Base-by-base conservation (phyloP, 2,113 vertebrate genomes). In the Gila orcuttii region DNA sequence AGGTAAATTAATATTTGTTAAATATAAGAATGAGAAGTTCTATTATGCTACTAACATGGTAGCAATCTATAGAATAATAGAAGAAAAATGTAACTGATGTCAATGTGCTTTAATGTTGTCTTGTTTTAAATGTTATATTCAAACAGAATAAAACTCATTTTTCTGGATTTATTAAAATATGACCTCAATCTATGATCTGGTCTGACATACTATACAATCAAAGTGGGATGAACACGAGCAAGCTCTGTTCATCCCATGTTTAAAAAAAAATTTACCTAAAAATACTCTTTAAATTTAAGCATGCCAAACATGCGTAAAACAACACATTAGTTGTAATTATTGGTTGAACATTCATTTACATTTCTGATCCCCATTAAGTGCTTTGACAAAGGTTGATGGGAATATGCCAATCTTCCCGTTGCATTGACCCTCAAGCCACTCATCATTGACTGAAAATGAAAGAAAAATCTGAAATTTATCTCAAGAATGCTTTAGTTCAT, bases 381-480 rank as follows among this genome's bases (percentile, higher is more conserved):
- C 71, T 87, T 93, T 83, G 89, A 97, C 92, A 19, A 98, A 99
- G 0, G 95, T 93, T 1, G 93, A 95, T 31, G 98, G 98, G 89
- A 99, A 99, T 87, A 99, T 99, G 39, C 98, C 98, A 4, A 90
- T 92, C 28, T 95, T 97, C 31, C 96, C 97, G 0, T 96, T 94
- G 88, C 95, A 97, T 50, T 95, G 87, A 2, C 98, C 98, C 92
- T 99, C 98, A 3, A 97, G 80, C 98, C 98, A 99, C 2, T 99
- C 96, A 88, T 96, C 93, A 77, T 98, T 99, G 77, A 99, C 98
- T 99, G 68, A 64, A 92, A 91, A 62, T 33, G 81, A 71, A 83
- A 82, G 62, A 55, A 55, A 21, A 79, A 10, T 3, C 71, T n/a
- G 39, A 86, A 59, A 85, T 77, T 31, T 11, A 21, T 19, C 15